Evolutionary conservation across 1,140 invertebrate species (phyloP).

Genomic region (Anoplophora glabripennis): DNA sequence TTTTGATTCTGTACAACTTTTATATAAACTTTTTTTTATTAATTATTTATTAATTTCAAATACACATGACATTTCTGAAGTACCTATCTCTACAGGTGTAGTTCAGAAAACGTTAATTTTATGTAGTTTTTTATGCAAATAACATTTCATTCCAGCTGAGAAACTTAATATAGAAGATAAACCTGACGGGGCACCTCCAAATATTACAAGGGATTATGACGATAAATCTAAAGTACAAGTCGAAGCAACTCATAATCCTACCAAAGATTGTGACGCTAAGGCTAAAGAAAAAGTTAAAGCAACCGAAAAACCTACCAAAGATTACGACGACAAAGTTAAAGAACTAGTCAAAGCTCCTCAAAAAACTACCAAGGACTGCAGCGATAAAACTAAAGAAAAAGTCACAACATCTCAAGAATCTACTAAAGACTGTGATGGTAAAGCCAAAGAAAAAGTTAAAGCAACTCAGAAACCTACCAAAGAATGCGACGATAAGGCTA

Average conservation of each 20-base stretch:
- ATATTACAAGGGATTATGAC: too few relatives aligned
- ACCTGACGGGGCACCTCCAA: too few relatives aligned
- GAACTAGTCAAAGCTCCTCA: background rate
- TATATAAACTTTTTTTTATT: too few relatives aligned
- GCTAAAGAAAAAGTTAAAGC: background rate
- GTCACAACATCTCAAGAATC: background rate
- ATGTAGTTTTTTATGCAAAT: too few relatives aligned
- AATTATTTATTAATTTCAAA: too few relatives aligned
- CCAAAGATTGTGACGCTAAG: background rate
- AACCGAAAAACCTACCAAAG: background rate
- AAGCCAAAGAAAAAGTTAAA: background rate
- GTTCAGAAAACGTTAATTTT: too few relatives aligned
- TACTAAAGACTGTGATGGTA: background rate
- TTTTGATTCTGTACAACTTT: too few relatives aligned
- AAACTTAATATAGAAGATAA: too few relatives aligned
- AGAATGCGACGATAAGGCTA: background rate
- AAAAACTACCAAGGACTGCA: background rate
- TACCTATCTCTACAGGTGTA: too few relatives aligned
- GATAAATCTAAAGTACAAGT: background rate
- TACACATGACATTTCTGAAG: too few relatives aligned
- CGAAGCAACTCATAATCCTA: background rate
- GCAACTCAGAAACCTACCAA: background rate
- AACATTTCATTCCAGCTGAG: too few relatives aligned
- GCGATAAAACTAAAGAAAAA: background rate
- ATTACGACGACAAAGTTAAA: background rate